Base-by-base conservation (phyloP, 2,113 vertebrate species). In the Parus major region DNA sequence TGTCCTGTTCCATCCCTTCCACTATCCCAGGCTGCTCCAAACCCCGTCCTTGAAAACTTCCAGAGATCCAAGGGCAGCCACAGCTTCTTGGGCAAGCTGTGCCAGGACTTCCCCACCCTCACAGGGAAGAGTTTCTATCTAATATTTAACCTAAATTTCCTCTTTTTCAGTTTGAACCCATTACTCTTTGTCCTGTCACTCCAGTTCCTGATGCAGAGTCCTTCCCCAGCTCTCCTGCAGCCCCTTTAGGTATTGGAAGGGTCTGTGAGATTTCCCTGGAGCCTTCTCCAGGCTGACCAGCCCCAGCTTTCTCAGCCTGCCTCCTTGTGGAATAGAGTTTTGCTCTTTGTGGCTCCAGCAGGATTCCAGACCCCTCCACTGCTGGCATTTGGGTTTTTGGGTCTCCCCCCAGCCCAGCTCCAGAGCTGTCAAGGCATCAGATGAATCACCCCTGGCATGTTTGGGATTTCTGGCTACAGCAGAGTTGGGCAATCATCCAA, bases 361-460 rank as follows among this genome's bases (percentile, higher is more conserved):
- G 55, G 41, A 36, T 19, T 3, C 0, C 1, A 24, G 79, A 29
- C 35, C 41, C 16, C 56, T 72, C 57, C 47, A 5, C 15, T 31
- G 1, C 3, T 9, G 4, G 9, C 14, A 3, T 53, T 68, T 72
- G 50, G 23, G 8, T 5, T 80, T 86, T 44, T 25, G 42, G 56
- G 41, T 46, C 22, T 36, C 24, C 25, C 29, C 22, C 33, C 8
- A 88, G 49, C 93, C 63, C 50, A 36, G 63, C 71, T 87, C 82
- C 17, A 5, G 93, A 70, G 82, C 87, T 95, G 93, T 90, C 87
- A n/a, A 66, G 47, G 93, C 93, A 59, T 42, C 42, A 28, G 75
- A 70, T 94, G 85, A 93, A 81, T 96, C 89, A 91, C 66, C 82
- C 63, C 70, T 29, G 70, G 39, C 91, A 77, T 69, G 70, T 61